These are phyloP conservation scores for Falco punctatus DNA, from an alignment of 2,113 vertebrate species.

Conservation along the genomic window DNA sequence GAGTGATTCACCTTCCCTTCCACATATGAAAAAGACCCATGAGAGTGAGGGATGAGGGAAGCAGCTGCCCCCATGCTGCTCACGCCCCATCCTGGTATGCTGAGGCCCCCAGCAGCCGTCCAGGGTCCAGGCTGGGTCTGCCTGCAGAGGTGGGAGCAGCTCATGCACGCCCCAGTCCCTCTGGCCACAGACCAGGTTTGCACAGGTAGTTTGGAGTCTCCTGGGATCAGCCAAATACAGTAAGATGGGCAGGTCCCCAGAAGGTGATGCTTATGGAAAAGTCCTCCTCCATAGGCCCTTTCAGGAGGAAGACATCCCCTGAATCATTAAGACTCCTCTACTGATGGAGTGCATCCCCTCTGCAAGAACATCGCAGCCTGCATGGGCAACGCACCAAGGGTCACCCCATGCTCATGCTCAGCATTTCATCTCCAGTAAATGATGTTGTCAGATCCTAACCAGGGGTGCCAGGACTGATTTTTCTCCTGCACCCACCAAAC, in stretches of 20 bases:
- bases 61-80: background rate
- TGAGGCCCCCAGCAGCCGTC: background rate
- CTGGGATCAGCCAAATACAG: background rate
- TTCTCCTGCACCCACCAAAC: background rate
- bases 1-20: background rate
- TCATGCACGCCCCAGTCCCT: background rate
- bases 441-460: accelerated
- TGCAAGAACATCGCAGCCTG: background rate
- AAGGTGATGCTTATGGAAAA: background rate
- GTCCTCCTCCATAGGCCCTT: background rate
- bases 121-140: background rate
- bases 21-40: background rate
- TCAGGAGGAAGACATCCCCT: background rate
- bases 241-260: background rate
- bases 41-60: background rate
- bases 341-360: background rate
- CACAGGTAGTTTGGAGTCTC: background rate
- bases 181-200: background rate
- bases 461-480: background rate
- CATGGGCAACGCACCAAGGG: accelerated
- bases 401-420: accelerated
- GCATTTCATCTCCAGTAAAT: background rate
- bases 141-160: background rate
- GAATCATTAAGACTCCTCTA: too few relatives aligned
- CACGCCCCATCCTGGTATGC: background rate